Base-by-base conservation (phyloP, 2,113 vertebrate species). In the Calidris pugnax region DNA sequence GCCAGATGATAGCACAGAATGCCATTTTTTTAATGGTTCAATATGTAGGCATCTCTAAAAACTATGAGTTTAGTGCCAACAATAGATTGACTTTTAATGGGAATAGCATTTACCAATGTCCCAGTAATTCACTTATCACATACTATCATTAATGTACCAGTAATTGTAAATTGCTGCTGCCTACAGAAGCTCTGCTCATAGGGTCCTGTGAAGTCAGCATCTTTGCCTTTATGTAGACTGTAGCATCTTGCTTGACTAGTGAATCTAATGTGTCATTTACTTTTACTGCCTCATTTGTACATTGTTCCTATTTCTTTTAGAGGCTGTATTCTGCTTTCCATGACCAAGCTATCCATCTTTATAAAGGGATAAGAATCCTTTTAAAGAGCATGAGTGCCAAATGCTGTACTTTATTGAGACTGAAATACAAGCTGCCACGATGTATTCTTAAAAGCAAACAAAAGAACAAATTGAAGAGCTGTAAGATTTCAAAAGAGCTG, bases 221-320 rank as follows among this genome's bases (percentile, higher is more conserved):
- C 91, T 97, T 96, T 90, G 85, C 22, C 80, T 97, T 97, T 87
- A 90, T 85, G 89, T 53, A 76, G 90, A 45, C 85, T 96, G 59
- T 82, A 95, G 84, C 87, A 95, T 97, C 97, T 91, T 95, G 81
- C 96, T 97, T 97, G 97, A 87, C 94, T 95, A 88, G 95, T 92
- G 93, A 95, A 96, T 95, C 95, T 96, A 97, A 96, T 93, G 94
- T 97, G 60, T 81, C 94, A 94, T 97, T 97, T 97, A 91, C 83
- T 97, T 97, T 98, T 96, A 97, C 96, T 91, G 79, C 92, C 85
- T 97, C 94, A 89, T 97, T 97, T 96, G 73, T 95, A 95, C 93
- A 74, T 73, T 78, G 72, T 55, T 97, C 82, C 41, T 78, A 56
- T 96, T 89, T 93, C 91, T 94, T 96, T 85, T 78, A 77, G 76